Percentiles rank a stretch among this genome's conserved stretches.
Conservation (phyloP, 2,113 vertebrate genomes). For the Albula glossodonta region DNA sequence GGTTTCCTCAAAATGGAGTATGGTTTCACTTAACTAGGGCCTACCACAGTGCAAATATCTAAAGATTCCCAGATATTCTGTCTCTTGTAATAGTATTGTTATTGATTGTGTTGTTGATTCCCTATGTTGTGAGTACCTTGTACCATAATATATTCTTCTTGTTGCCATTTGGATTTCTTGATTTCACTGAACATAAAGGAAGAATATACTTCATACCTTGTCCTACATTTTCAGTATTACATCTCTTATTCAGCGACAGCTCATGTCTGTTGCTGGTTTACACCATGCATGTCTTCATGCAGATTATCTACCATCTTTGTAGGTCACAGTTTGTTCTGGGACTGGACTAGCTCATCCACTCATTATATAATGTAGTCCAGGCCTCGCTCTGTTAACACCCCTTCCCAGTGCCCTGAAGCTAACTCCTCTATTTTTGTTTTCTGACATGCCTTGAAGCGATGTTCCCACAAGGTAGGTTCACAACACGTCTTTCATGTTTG, state of each 20-base stretch:
- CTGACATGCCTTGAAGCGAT: slow-evolving; percentile 26
- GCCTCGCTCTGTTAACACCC: neutral
- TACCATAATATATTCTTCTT: neutral
- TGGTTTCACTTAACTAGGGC: neutral
- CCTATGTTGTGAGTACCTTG: neutral
- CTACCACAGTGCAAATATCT: neutral
- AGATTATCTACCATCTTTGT: neutral
- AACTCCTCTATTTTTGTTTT: slow-evolving; percentile 26
- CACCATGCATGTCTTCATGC: neutral
- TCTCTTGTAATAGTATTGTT: neutral
- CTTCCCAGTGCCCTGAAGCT: slow-evolving; percentile 14
- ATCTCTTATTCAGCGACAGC: neutral
- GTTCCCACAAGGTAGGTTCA: slow-evolving; percentile 26
- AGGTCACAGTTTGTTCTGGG: neutral
- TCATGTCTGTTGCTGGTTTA: neutral
- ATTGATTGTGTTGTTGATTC: neutral
- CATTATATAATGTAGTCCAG: neutral
- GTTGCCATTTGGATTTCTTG: neutral
- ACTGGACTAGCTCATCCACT: neutral
- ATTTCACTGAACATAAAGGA: neutral
- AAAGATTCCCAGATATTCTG: neutral
- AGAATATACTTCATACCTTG: neutral
- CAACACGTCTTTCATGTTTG: slow-evolving; percentile 4
- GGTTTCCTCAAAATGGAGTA: neutral
- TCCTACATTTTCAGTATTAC: neutral